Evolutionary conservation across 2,113 vertebrate genomes (phyloP).

Genomic region (Nycticorax nycticorax): DNA sequence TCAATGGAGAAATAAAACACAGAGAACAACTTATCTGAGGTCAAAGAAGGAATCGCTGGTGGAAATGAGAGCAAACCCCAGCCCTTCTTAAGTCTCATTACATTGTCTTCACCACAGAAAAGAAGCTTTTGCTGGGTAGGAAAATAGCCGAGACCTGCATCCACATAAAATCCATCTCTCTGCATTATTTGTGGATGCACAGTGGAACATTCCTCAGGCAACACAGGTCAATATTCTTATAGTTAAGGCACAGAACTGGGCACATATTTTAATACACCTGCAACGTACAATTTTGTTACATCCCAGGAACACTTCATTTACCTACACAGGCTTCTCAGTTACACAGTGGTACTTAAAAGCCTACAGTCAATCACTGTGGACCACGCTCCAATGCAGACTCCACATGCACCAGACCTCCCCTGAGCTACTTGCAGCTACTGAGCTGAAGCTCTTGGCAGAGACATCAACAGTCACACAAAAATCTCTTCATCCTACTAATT

Average conservation of each 20-base stretch:
- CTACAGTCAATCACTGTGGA: accelerated
- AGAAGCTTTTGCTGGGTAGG: background rate
- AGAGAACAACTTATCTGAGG: background rate
- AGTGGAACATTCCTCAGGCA: accelerated
- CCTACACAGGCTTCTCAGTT: background rate
- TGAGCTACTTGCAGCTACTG: background rate
- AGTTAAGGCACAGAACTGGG: background rate
- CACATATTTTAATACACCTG: background rate
- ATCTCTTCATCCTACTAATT: accelerated
- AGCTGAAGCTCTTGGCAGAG: background rate
- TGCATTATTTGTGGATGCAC: accelerated
- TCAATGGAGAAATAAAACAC: background rate
- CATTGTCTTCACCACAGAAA: background rate
- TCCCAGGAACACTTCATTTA: background rate
- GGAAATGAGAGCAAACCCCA: background rate
- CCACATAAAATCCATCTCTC: background rate
- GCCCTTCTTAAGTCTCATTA: background rate
- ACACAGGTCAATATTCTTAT: accelerated
- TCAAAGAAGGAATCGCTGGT: background rate
- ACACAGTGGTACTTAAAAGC: background rate
- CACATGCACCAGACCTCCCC: background rate
- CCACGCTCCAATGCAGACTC: accelerated
- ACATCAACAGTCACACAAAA: background rate
- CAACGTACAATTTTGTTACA: accelerated
- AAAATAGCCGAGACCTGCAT: accelerated